Conservation (phyloP, 2,797 vertebrate genomes). For the Brachymystax lenok region DNA sequence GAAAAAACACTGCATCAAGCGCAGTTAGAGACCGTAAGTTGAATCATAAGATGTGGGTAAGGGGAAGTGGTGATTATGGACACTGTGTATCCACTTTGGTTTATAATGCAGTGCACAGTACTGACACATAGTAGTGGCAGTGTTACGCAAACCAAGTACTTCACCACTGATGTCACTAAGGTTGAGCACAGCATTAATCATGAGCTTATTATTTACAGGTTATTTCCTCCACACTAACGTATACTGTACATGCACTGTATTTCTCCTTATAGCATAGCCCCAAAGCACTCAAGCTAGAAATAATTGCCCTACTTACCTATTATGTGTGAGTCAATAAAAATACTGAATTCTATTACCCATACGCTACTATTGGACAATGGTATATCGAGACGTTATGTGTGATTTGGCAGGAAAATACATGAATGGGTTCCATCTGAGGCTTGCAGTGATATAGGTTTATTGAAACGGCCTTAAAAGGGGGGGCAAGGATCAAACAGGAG, state of each 20-base stretch:
- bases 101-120: neutral
- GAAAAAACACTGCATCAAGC: neutral
- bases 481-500: constrained; percentile 64
- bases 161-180: neutral
- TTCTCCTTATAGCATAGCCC: neutral
- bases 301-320: neutral
- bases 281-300: neutral
- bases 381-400: constrained; percentile 23
- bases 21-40: neutral
- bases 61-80: neutral
- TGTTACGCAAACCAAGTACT: neutral
- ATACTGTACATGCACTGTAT: neutral
- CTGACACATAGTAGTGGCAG: neutral
- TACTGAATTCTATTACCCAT: constrained; percentile 33
- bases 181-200: neutral
- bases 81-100: neutral
- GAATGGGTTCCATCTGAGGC: constrained; percentile 23
- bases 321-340: constrained; percentile 31
- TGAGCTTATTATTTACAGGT: neutral
- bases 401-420: constrained; percentile 22
- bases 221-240: neutral
- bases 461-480: constrained; percentile 28
- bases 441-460: constrained; percentile 34
- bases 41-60: neutral
- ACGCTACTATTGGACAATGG: constrained; percentile 12